These are phyloP conservation scores for Tinamus major DNA, from an alignment of 2,797 vertebrate genomes.

Conservation along the genomic window DNA sequence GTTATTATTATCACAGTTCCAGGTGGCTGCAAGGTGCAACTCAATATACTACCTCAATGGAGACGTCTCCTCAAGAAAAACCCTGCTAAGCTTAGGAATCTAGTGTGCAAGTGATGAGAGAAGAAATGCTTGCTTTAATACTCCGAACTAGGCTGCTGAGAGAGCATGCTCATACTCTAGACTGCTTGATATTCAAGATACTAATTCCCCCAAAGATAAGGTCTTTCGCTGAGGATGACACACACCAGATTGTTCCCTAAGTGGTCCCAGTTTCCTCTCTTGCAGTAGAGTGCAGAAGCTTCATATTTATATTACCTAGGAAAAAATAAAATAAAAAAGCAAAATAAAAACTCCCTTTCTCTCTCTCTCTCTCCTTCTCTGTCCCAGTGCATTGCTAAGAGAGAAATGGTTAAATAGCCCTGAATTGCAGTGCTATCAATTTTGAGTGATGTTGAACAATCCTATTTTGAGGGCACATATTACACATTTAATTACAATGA, in stretches of 20 bases:
- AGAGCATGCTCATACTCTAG: neutral
- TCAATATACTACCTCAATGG: neutral
- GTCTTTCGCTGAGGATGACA: neutral
- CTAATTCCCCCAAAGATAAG: neutral
- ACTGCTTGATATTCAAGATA: neutral
- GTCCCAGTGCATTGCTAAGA: neutral
- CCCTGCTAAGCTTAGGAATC: neutral
- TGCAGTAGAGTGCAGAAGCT: neutral
- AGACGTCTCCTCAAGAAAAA: neutral
- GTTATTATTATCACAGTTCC: neutral
- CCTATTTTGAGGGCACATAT: neutral
- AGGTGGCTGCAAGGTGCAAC: neutral
- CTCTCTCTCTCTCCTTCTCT: neutral
- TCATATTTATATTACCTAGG: neutral
- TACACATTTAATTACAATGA: conserved; percentile 22
- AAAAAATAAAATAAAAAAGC: neutral
- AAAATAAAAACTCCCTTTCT: neutral
- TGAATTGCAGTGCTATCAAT: neutral
- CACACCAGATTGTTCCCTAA: neutral
- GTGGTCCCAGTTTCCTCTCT: neutral
- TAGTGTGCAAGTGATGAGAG: neutral
- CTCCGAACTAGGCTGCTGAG: neutral
- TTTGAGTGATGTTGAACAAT: neutral
- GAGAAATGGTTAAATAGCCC: neutral
- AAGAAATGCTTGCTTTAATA: neutral